phyloP scores from a whole-genome alignment of 2,113 vertebrate genomes.

The Zootoca vivipara region DNA sequence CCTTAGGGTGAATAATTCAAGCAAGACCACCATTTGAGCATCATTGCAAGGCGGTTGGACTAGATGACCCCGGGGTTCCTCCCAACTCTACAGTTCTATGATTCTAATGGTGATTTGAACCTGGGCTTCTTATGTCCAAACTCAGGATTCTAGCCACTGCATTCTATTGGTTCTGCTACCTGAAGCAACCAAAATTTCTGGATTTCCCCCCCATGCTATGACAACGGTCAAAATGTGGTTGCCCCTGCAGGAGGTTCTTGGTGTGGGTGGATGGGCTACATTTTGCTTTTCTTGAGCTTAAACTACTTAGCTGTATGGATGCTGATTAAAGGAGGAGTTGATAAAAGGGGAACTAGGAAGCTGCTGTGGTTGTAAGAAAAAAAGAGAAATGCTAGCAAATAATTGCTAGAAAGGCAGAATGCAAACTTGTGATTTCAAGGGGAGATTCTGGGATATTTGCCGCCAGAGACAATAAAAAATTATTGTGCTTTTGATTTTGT shows the following conservation, averaged over 20 bases:
- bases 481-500: not conserved
- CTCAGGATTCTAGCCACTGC: no score
- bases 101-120: no score
- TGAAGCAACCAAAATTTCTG: not conserved
- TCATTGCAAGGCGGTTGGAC: no score
- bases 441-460: not conserved
- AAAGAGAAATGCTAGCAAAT: not conserved
- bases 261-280: not conserved
- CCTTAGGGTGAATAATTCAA: not conserved
- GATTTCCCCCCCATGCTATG: not conserved
- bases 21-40: not conserved
- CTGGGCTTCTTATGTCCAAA: no score
- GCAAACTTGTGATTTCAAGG: not conserved
- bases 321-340: not conserved
- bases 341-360: not conserved
- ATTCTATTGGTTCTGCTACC: not conserved
- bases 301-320: not conserved
- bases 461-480: not conserved
- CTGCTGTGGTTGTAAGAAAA: not conserved
- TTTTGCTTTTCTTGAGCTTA: not conserved
- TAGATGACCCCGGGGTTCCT: no score
- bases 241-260: no score
- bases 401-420: not conserved
- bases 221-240: not conserved
- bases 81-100: no score